These are phyloP conservation scores for Bucorvus abyssinicus DNA, from an alignment of 2,797 vertebrate genomes.

Conservation along the genomic window DNA sequence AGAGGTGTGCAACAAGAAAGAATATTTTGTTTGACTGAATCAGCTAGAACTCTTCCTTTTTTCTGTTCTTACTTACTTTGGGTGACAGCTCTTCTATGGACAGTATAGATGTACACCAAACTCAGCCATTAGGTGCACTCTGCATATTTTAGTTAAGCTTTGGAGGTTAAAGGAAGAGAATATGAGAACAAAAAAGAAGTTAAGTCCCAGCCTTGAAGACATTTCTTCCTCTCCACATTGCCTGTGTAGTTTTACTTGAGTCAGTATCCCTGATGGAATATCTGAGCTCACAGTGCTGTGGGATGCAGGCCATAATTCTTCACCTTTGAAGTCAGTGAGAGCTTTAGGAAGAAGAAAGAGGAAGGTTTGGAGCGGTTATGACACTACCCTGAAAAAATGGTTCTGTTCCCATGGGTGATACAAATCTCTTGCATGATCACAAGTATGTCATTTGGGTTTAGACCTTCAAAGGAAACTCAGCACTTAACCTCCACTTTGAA, in stretches of 20 bases:
- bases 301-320: slow-evolving; percentile 22
- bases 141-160: neutral
- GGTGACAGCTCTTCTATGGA: neutral
- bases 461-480: slow-evolving; percentile 54
- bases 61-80: neutral
- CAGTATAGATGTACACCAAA: neutral
- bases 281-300: neutral
- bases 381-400: slow-evolving; percentile 50
- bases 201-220: neutral
- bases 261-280: neutral
- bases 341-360: slow-evolving; percentile 51
- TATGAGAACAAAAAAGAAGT: neutral
- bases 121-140: neutral
- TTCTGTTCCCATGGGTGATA: slow-evolving; percentile 13
- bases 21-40: neutral
- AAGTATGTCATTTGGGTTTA: slow-evolving; percentile 52
- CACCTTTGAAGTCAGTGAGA: slow-evolving; percentile 66
- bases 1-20: neutral
- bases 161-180: neutral
- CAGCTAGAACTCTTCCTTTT: neutral
- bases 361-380: slow-evolving; percentile 50
- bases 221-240: neutral
- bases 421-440: slow-evolving; percentile 50
- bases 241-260: neutral
- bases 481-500: slow-evolving; percentile 55